Conservation (phyloP, 2,113 vertebrate species). For the Charadrius vociferus region DNA sequence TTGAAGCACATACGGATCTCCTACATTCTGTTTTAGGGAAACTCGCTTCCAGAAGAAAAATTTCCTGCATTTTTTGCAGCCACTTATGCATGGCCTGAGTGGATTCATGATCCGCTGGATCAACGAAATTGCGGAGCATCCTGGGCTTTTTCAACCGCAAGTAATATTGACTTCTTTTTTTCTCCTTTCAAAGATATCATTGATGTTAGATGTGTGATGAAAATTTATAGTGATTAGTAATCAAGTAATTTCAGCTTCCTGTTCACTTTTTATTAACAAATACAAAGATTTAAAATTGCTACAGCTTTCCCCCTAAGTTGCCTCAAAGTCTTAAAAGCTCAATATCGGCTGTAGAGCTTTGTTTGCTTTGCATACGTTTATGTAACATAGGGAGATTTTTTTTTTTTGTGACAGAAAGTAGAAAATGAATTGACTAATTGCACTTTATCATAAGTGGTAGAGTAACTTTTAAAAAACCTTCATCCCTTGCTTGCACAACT, state of each 20-base stretch:
- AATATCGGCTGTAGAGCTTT: neutral
- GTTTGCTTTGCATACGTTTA: neutral
- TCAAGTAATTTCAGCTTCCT: neutral
- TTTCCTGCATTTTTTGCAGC: conserved; percentile 76
- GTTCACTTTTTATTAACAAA: neutral
- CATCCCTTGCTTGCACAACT: neutral
- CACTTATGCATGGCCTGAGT: conserved; percentile 77
- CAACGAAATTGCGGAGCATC: conserved; percentile 80
- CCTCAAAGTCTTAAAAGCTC: neutral
- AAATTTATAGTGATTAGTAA: neutral
- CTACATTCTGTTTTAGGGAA: conserved; percentile 59
- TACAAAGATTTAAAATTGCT: neutral
- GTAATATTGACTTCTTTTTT: conserved; percentile 62
- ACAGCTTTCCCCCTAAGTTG: neutral
- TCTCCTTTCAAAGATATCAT: neutral
- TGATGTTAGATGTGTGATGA: neutral
- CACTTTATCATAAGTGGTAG: accelerated
- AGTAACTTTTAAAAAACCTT: neutral
- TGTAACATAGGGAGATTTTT: neutral
- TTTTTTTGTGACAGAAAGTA: neutral
- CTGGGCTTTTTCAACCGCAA: conserved; percentile 84
- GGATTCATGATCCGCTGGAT: conserved; percentile 79
- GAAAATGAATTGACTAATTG: neutral
- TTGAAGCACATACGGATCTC: neutral
- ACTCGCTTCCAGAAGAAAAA: conserved; percentile 42